Conservation (phyloP, 2,797 vertebrate species). For the Crenuchus spilurus region DNA sequence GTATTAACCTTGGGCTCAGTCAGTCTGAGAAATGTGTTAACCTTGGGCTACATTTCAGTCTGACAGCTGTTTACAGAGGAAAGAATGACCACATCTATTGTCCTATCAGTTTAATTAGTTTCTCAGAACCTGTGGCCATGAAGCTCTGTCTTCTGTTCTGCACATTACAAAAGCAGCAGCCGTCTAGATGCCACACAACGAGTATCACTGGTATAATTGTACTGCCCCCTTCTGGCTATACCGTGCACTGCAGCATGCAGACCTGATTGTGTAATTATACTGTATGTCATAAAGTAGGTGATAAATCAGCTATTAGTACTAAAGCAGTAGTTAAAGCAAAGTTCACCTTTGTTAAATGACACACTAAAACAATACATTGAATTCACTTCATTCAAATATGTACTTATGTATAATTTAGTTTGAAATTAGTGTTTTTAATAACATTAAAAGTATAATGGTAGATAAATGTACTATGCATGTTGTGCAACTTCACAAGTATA, state of each 20-base stretch:
- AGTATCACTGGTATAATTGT: constrained; percentile 8
- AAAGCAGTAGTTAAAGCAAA: background rate
- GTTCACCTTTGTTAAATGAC: background rate
- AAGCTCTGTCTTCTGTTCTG: background rate
- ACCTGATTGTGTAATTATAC: background rate
- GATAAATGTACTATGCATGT: too few relatives aligned
- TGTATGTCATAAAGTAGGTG: background rate
- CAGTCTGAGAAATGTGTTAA: constrained; percentile 41
- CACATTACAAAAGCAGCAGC: background rate
- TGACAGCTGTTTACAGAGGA: constrained; percentile 55
- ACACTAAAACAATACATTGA: too few relatives aligned
- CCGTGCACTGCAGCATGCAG: background rate
- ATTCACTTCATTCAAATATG: too few relatives aligned
- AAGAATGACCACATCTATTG: constrained; percentile 53
- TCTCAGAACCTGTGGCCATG: constrained; percentile 36
- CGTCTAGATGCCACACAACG: background rate
- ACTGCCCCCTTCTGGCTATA: constrained; percentile 66
- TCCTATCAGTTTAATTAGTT: constrained; percentile 49
- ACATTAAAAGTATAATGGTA: too few relatives aligned
- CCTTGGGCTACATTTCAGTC: constrained; percentile 42
- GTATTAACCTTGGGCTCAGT: constrained; percentile 42
- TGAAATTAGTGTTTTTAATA: background rate
- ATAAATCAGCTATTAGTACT: background rate
- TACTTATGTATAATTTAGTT: too few relatives aligned
- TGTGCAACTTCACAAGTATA: too few relatives aligned